Evolutionary conservation across 2,113 vertebrate genomes (phyloP).

Genomic region (Erinaceus europaeus): DNA sequence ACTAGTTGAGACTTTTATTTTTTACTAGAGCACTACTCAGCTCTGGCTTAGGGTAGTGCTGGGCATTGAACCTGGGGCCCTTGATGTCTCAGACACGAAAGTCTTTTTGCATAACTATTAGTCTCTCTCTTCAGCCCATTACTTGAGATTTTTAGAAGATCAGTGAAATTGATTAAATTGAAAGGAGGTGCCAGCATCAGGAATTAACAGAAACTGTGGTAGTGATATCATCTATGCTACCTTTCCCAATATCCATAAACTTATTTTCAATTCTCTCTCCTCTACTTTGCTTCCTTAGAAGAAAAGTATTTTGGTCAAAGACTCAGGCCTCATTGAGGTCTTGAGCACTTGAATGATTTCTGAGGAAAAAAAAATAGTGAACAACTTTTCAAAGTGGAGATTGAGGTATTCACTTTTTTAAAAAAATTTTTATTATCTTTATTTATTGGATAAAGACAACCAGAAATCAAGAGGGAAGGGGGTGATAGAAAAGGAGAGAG

Average conservation of each 20-base stretch:
- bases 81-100: too few relatives aligned
- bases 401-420: not conserved
- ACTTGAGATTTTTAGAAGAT: not conserved
- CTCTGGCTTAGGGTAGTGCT: too few relatives aligned
- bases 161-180: not conserved
- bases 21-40: too few relatives aligned
- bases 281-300: not conserved
- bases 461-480: too few relatives aligned
- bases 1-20: not conserved
- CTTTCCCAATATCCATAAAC: not conserved
- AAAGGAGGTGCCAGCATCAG: not conserved
- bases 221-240: too few relatives aligned
- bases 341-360: not conserved
- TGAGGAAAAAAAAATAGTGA: not conserved
- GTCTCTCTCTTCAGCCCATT: too few relatives aligned
- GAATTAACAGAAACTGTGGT: too few relatives aligned
- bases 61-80: too few relatives aligned
- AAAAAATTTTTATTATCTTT: too few relatives aligned
- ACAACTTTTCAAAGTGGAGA: not conserved
- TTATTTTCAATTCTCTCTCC: not conserved
- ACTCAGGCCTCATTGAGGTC: not conserved
- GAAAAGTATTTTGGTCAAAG: not conserved
- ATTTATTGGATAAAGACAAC: too few relatives aligned
- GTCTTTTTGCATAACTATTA: too few relatives aligned
- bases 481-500: too few relatives aligned